Percentiles rank a stretch among this genome's conserved stretches.
phyloP scores from a whole-genome alignment of 1,140 invertebrate genomes.

The Drosophila triauraria region DNA sequence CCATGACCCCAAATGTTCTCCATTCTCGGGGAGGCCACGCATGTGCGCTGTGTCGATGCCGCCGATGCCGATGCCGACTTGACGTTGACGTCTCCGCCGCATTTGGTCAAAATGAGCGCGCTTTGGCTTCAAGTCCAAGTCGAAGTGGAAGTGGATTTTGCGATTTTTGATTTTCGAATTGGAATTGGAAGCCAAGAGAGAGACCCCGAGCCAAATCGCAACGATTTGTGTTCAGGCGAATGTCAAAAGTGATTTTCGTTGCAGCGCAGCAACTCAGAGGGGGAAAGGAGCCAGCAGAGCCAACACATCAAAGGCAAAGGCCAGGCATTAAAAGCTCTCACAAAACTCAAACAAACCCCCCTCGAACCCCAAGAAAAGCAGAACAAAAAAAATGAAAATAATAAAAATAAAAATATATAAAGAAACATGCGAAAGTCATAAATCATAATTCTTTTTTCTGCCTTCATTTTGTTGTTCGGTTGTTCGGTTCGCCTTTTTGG shows the following conservation, averaged over 20 bases:
- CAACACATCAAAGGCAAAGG: conserved; percentile 47
- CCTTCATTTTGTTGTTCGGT: conserved; percentile 40
- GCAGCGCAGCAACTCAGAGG: conserved; percentile 4
- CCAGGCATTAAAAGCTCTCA: conserved; percentile 60
- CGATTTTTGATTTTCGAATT: conserved; percentile 10
- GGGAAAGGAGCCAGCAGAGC: conserved; percentile 16
- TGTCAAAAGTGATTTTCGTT: conserved; percentile 78
- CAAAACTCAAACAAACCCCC: conserved; percentile 39
- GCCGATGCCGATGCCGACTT: conserved; percentile 3
- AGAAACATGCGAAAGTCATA: conserved; percentile 79
- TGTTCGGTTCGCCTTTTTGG: conserved; percentile 46
- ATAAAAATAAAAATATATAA: conserved; percentile 28
- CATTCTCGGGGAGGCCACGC: conserved; percentile 53
- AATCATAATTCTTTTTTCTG: conserved; percentile 79
- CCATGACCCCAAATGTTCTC: conserved; percentile 65
- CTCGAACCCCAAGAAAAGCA: conserved; percentile 11
- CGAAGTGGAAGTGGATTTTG: conserved; percentile 23
- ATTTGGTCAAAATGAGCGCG: conserved; percentile 64
- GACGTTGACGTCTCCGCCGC: conserved; percentile 49
- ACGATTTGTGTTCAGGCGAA: conserved; percentile 53
- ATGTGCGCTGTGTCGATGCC: conserved; percentile 45
- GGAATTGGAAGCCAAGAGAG: conserved; percentile 25
- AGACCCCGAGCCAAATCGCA: conserved; percentile 28
- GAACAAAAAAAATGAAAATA: conserved; percentile 8
- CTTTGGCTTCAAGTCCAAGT: conserved; percentile 21